Conservation (phyloP, 30 jellyfish, hydroid and myxozoan genomes). For the Cassiopea xamachana region DNA sequence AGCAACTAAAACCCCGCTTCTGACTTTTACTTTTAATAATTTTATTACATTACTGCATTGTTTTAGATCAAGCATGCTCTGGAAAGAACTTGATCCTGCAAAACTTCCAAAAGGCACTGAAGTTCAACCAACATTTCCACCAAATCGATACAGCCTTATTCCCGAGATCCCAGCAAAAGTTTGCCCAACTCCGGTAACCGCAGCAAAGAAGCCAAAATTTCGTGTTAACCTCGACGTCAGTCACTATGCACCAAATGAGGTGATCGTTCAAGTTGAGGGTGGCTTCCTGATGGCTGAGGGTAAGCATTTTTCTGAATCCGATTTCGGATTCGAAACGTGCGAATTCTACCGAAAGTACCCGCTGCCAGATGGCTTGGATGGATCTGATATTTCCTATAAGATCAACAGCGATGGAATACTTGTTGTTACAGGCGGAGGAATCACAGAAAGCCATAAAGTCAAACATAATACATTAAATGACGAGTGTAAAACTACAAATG, state of each 20-base stretch:
- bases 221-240: constrained; percentile 85
- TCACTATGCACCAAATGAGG: constrained; percentile 87
- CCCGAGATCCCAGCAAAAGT: constrained; percentile 58
- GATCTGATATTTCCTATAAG: constrained; percentile 66
- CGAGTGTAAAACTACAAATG: constrained; percentile 24
- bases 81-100: constrained; percentile 61
- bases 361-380: constrained; percentile 82
- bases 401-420: constrained; percentile 80
- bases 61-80: constrained; percentile 75
- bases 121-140: constrained; percentile 70
- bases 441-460: constrained; percentile 15
- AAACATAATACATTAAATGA: constrained; percentile 18
- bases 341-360: constrained; percentile 89
- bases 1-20: not conserved
- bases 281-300: constrained; percentile 81
- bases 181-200: constrained; percentile 45
- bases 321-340: constrained; percentile 88
- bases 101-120: constrained; percentile 55
- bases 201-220: constrained; percentile 65
- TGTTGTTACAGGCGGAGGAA: constrained; percentile 72
- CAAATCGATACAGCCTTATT: constrained; percentile 65
- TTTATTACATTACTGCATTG: no score
- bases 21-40: no score
- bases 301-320: constrained; percentile 85
- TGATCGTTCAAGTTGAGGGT: constrained; percentile 69